phyloP scores from a whole-genome alignment of 2,113 vertebrate genomes.

The Sigmodon hispidus region DNA sequence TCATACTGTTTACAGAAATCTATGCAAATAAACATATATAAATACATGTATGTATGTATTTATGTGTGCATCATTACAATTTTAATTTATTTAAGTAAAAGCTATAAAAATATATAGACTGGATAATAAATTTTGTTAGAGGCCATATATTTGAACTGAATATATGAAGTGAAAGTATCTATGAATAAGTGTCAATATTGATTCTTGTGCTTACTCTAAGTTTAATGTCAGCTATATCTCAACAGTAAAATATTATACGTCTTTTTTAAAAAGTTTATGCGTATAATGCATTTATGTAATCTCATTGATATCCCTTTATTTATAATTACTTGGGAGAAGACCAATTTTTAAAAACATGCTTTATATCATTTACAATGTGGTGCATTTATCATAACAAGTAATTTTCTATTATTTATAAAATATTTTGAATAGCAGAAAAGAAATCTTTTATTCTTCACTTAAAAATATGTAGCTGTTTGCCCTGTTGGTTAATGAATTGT shows the following conservation, averaged over 20 bases:
- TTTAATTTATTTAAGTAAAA: conserved; percentile 70
- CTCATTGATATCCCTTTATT: conserved; percentile 74
- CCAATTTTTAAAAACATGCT: conserved; percentile 67
- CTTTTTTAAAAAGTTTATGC: conserved; percentile 31
- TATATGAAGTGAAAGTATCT: conserved; percentile 75
- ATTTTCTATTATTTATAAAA: conserved; percentile 62
- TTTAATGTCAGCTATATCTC: conserved; percentile 73
- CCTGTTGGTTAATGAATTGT: conserved; percentile 80
- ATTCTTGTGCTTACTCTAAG: conserved; percentile 71
- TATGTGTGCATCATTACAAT: conserved; percentile 44
- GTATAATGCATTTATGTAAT: background rate
- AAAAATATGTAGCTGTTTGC: conserved; percentile 79
- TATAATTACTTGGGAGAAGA: conserved; percentile 66
- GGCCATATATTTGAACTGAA: conserved; percentile 74
- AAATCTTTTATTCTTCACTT: conserved; percentile 79
- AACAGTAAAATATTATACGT: conserved; percentile 54
- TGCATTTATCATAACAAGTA: background rate
- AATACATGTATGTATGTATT: background rate
- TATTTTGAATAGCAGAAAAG: conserved; percentile 64
- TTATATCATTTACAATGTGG: conserved; percentile 66
- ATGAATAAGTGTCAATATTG: conserved; percentile 71
- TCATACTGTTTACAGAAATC: background rate
- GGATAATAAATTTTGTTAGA: conserved; percentile 41
- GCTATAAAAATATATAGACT: conserved; percentile 29
- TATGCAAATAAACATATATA: conserved; percentile 15